Evolutionary conservation across 2,113 vertebrate species (phyloP), one percentile per base, ranked within the genome.

Genomic region (Nycticryphes semicollaris): DNA sequence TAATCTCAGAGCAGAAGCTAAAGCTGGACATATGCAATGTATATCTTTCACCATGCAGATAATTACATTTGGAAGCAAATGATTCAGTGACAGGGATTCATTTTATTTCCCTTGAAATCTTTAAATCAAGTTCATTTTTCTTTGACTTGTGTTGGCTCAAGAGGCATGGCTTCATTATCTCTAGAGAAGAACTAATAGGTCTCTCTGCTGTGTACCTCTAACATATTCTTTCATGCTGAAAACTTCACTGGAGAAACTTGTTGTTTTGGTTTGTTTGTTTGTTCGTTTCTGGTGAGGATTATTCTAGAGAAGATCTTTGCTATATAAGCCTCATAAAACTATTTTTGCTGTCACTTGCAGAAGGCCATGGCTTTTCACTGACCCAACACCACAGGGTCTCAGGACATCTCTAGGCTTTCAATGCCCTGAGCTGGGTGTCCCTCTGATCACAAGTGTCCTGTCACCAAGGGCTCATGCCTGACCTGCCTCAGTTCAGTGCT

Each of bases 1-100:
- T 72, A 90, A 96, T 94, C 66, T 92, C 70, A 39, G 74, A 83
- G 60, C 14, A 80, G 81, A 69, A 87, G 74, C 57, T 76, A 39
- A 75, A 87, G 81, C 69, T 87, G 67, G 54, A 66, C 27, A 17
- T 57, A 41, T 5, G 67, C 31, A 85, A 14, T 0, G 7, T 37
- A 2, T 16, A 35, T 48, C 89, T 72, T 78, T n/a, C 54, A 78
- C 60, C 6, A 31, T 5, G 24, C 53, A 79, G 76, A 43, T 70
- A 73, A 91, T 72, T 72, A 53, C 66, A 51, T 82, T 94, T 47
- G 81, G 47, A 78, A 82, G 48, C 33, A 87, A 91, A 53, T 14
- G 56, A 39, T 23, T 94, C 35, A 22, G 51, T 54, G 70, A 60
- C 23, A 66, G 30, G 50, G 33, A 80, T 92, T 90, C 20, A 53